phyloP scores from a whole-genome alignment of 2,797 vertebrate genomes.

The Anniella stebbinsi region DNA sequence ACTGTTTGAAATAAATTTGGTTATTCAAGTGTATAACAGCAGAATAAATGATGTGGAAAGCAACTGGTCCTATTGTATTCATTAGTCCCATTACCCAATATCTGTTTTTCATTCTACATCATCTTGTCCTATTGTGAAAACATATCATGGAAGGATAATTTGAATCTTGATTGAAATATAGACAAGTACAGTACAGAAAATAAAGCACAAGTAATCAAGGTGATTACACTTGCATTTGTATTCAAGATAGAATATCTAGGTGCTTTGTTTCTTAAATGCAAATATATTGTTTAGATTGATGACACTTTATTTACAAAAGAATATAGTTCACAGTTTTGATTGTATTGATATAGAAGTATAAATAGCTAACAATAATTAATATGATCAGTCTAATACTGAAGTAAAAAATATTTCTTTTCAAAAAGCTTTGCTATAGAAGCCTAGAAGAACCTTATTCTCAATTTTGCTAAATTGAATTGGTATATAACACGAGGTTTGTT shows the following conservation, averaged over 20 bases:
- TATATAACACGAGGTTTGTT: not conserved
- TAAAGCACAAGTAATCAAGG: not conserved
- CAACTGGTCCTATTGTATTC: not conserved
- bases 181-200: not conserved
- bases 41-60: not conserved
- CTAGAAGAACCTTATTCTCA: not conserved
- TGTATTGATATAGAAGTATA: not conserved
- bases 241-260: not conserved
- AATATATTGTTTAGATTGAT: not conserved
- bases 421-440: not conserved
- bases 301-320: not conserved
- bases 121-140: conserved; percentile 19
- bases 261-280: not conserved
- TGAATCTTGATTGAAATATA: conserved; percentile 1
- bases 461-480: not conserved
- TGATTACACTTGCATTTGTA: conserved; percentile 3
- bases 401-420: not conserved
- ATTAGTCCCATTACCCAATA: not conserved
- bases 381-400: not conserved
- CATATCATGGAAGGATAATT: not conserved
- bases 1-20: not conserved
- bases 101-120: conserved; percentile 3
- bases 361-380: not conserved
- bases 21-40: not conserved
- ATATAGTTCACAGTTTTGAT: not conserved